Base-by-base conservation (phyloP, 2,113 vertebrate genomes). In the Ahaetulla prasina region DNA sequence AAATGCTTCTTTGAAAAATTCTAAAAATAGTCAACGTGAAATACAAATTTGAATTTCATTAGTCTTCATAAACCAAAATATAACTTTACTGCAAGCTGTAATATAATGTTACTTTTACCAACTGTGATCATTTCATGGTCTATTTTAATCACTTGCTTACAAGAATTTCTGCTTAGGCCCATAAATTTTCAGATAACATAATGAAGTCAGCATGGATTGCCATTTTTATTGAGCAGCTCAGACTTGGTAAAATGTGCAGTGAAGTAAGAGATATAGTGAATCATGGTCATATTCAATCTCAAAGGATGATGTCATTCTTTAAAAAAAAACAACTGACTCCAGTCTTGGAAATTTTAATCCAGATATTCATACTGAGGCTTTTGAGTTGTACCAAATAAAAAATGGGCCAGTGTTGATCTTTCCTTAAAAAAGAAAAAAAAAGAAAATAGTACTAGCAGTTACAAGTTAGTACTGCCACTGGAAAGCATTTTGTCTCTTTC, bases 1-100 rank as follows among this genome's bases (percentile, higher is more conserved):
- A 92, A 91, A n/a, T 96, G 94, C 54, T 97, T 97, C 93, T 97
- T 97, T 95, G 94, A 97, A 93, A 98, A 96, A 39, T 90, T 95
- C 98, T 98, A 91, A 35, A 50, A 96, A 95, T 92, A 10, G 96
- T 93, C 92, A 96, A 2, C 92, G 57, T 47, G 6, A 45, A 35
- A 63, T 47, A 35, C 52, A 86, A 74, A 2, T 43, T 52, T 87
- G 14, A 47, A 85, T 89, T 50, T 91, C 39, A 85, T 47, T 8
- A 27, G 18, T 50, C 25, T 39, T 43, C 43, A 54, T 89, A 16
- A 92, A 85, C 20, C 74, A 80, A 89, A 23, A 5, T 18, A 43
- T 22, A n/a, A 53, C 12, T 85, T 89, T 89, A 80, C 30, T 88
- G 35, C 23, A 88, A 22, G 47, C 11, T 92, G 6, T 55, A 84